Base-by-base conservation (phyloP, 2,113 vertebrate genomes). In the Setophaga petechia region DNA sequence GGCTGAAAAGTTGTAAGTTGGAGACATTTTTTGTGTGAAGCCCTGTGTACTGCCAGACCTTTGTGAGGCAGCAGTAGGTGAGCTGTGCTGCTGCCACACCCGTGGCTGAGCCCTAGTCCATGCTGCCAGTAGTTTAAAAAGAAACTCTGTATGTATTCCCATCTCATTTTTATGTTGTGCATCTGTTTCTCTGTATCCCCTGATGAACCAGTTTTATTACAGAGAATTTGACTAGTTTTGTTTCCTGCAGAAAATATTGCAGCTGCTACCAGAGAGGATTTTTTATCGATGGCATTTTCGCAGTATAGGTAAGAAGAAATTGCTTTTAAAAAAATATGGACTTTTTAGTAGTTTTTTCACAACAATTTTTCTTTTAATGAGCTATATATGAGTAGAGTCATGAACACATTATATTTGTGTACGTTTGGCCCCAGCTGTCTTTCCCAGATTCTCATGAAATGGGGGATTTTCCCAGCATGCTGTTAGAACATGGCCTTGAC, bases 221-320 rank as follows among this genome's bases (percentile, higher is more conserved):
- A 15, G 61, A 74, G 71, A 85, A 61, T 51, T 23, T 94, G 77
- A 93, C 89, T 86, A 3, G 47, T 94, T 95, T 97, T 96, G 88
- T 97, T 97, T 98, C 95, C 93, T 97, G 81, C 97, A 99, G 99
- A 99, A 99, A 99, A 99, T 99, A 98, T 96, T 99, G 79, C 99
- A 99, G 93, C 98, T 99, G 89, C 98, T 99, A 93, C 99, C 99
- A 57, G 99, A 99, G 98, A 99, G 99, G 97, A 99, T 99, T 98
- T 99, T 99, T 98, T 99, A 97, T 96, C 98, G 99, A 96, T 99
- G 99, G 99, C 99, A 99, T 98, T 99, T 99, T 97, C 99, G 99
- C 98, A 99, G 99, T 97, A 99, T 99, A 99, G 99, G 99, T 99
- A 99, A 98, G 98, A 95, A 94, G 18, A 75, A 92, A 94, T 35